Conservation (phyloP, 1,140 invertebrate genomes). For the Globodera rostochiensis region DNA sequence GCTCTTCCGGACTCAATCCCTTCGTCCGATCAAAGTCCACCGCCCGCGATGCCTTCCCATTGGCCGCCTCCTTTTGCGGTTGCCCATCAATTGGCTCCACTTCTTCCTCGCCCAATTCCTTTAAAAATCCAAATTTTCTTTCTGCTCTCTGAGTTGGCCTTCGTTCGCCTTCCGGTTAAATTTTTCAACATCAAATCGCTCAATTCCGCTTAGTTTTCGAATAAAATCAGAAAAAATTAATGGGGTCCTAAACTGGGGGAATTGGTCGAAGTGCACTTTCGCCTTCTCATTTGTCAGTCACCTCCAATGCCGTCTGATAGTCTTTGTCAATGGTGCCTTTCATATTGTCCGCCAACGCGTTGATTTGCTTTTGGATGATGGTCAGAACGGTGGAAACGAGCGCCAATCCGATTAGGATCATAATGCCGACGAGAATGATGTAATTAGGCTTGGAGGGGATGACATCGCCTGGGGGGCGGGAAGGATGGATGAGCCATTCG, state of each 20-base stretch:
- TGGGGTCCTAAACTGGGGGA: no score
- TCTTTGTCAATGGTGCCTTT: conserved; percentile 54
- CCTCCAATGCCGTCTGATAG: conserved; percentile 46
- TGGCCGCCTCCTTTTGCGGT: conserved; percentile 23
- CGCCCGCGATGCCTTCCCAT: conserved; percentile 2
- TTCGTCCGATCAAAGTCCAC: not conserved
- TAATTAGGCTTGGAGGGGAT: conserved; percentile 50
- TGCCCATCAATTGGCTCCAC: conserved; percentile 41
- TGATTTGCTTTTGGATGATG: conserved; percentile 58
- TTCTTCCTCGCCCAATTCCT: conserved; percentile 22
- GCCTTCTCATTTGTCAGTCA: conserved; percentile 10
- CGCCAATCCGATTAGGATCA: conserved; percentile 51
- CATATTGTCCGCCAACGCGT: conserved; percentile 53
- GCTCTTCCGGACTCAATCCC: conserved; percentile 14
- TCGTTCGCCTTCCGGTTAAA: conserved; percentile 17
- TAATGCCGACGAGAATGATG: conserved; percentile 49
- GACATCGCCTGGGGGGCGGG: conserved; percentile 42
- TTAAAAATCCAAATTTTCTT: conserved; percentile 1
- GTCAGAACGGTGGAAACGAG: conserved; percentile 55
- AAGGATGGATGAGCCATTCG: not conserved
- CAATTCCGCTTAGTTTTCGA: no score
- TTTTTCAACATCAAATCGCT: no score
- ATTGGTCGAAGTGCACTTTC: no score
- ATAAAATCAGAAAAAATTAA: no score
- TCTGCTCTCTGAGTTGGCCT: not conserved